Conservation (phyloP, 2,888 invertebrate genomes). For the Agonopterix arenella region DNA sequence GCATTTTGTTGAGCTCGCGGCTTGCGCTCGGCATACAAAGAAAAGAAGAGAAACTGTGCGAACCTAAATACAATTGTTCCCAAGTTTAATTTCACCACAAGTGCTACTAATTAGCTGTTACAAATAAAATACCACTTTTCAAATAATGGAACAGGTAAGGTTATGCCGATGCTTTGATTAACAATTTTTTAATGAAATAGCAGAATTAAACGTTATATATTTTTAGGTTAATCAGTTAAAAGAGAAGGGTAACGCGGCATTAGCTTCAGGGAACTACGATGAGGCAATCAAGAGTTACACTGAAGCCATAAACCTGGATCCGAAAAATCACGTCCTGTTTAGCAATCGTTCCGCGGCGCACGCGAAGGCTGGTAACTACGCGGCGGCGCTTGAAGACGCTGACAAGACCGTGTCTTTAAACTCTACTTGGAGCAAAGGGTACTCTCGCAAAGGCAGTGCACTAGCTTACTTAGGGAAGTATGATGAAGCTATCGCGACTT, state of each 20-base stretch:
- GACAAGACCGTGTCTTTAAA: conserved; percentile 88
- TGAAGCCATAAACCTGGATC: conserved; percentile 87
- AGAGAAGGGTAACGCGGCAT: conserved; percentile 90
- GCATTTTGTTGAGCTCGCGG: conserved; percentile 11
- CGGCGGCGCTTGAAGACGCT: conserved; percentile 88
- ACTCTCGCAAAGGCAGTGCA: conserved; percentile 93
- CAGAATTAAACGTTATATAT: conserved; percentile 11
- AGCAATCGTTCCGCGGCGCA: conserved; percentile 96
- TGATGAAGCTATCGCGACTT: conserved; percentile 86
- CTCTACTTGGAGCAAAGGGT: conserved; percentile 91
- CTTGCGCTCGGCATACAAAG: conserved; percentile 5
- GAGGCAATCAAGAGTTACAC: conserved; percentile 89
- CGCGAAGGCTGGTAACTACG: conserved; percentile 86
- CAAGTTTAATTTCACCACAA: conserved; percentile 1
- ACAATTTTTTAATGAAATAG: conserved; percentile 19
- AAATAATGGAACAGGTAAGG: conserved; percentile 67
- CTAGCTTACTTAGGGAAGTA: conserved; percentile 84
- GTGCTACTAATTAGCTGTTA: neutral
- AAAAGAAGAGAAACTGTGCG: conserved; percentile 6
- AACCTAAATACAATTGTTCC: neutral
- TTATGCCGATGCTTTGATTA: conserved; percentile 42
- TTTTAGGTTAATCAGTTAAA: conserved; percentile 88
- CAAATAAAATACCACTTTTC: neutral
- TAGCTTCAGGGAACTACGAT: conserved; percentile 85
- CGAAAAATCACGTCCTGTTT: conserved; percentile 90